Percentiles rank a stretch among this genome's conserved stretches.
Conservation (phyloP, 2,113 vertebrate genomes). For the Helogale parvula region DNA sequence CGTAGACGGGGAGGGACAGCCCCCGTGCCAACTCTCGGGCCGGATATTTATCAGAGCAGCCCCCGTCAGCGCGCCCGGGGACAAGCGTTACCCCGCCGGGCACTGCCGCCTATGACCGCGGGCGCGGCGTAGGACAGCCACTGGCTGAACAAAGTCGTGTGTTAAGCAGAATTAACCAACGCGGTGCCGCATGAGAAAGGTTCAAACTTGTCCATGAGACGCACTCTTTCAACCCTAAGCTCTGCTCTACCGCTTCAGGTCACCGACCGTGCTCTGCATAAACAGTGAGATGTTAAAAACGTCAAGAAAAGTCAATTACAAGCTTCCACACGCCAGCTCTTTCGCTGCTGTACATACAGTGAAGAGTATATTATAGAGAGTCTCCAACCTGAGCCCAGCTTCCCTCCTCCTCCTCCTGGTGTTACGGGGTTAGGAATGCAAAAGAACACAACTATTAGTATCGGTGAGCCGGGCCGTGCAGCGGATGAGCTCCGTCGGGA, state of each 20-base stretch:
- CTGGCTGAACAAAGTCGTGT: neutral
- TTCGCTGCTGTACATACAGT: constrained; percentile 64
- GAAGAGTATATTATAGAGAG: constrained; percentile 82
- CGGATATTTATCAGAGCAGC: too few species aligned
- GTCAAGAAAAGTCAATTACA: constrained; percentile 43
- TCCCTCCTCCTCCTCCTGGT: constrained; percentile 98
- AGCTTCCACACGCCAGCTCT: constrained; percentile 56
- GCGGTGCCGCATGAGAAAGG: neutral
- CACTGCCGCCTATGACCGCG: neutral
- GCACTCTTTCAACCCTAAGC: neutral
- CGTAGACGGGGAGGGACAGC: neutral
- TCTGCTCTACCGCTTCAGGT: neutral
- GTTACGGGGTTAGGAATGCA: constrained; percentile 95
- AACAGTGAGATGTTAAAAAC: neutral
- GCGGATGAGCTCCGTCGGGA: neutral
- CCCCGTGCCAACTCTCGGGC: rapidly evolving
- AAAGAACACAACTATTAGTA: constrained; percentile 88
- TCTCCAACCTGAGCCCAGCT: constrained; percentile 99
- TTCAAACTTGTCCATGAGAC: constrained; percentile 71
- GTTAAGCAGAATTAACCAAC: neutral
- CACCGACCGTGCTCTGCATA: neutral
- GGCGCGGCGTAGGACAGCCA: neutral
- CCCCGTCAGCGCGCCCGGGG: neutral
- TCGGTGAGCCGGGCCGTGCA: constrained; percentile 66
- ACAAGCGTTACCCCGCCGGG: neutral